A percentile compares a stretch with the other conserved stretches of the same genome.
phyloP scores from a whole-genome alignment of 2,113 vertebrate genomes.

The Etia nguti region DNA sequence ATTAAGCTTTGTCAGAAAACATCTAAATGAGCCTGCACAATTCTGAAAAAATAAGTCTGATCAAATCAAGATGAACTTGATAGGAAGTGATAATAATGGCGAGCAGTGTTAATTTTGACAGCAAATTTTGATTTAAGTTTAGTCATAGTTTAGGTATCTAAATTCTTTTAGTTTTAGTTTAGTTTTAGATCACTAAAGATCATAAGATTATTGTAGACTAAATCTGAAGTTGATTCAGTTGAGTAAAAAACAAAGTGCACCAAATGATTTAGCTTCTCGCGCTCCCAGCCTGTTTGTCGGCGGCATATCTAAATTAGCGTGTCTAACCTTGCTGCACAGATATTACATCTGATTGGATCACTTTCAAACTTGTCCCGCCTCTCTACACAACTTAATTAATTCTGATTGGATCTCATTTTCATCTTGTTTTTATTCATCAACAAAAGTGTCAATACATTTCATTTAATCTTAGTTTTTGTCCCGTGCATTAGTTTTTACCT shows the following conservation, averaged over 20 bases:
- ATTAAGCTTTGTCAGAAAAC: neutral
- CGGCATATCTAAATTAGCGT: neutral
- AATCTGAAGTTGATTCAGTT: neutral
- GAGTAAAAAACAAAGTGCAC: neutral
- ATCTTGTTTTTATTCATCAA: neutral
- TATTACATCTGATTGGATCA: neutral
- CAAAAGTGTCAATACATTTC: neutral
- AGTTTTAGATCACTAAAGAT: neutral
- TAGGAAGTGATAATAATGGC: neutral
- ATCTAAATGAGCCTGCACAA: neutral
- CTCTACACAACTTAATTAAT: neutral
- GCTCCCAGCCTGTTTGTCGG: neutral
- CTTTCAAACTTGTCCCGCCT: neutral
- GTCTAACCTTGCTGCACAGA: neutral
- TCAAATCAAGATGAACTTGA: neutral
- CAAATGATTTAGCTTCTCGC: no score
- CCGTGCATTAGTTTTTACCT: neutral
- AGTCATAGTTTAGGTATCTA: neutral
- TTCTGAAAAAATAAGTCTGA: neutral
- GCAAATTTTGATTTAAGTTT: neutral
- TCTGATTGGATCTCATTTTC: neutral
- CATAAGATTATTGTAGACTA: neutral
- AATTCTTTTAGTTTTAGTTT: neutral
- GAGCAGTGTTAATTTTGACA: neutral
- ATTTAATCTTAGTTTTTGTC: neutral